These are phyloP conservation scores for Cephalopterus ornatus DNA, from an alignment of 2,113 vertebrate species.

Conservation along the genomic window DNA sequence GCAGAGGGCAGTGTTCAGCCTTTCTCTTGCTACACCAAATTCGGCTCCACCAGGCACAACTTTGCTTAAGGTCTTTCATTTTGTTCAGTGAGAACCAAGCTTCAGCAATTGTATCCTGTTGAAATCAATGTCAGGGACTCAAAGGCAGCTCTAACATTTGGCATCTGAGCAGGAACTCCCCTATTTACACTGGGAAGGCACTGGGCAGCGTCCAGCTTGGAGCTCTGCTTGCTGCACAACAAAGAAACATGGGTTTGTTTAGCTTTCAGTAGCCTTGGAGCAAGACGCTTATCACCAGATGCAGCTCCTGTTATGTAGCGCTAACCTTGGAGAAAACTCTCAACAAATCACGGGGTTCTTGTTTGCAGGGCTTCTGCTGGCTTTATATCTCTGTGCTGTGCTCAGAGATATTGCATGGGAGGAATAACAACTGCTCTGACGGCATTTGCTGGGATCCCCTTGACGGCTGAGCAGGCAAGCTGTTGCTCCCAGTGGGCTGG, in stretches of 20 bases:
- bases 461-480: not conserved
- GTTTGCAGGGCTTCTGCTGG: not conserved
- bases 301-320: not conserved
- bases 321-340: conserved; percentile 1
- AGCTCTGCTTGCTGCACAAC: not conserved
- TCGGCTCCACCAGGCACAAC: not conserved
- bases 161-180: not conserved
- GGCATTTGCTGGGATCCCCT: not conserved
- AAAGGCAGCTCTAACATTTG: not conserved
- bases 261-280: conserved; percentile 17
- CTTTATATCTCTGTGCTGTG: not conserved
- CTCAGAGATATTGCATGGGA: not conserved
- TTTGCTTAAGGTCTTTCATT: not conserved
- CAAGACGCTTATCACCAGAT: not conserved
- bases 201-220: not conserved
- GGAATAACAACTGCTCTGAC: not conserved
- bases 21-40: not conserved
- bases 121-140: not conserved
- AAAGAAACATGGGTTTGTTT: not conserved
- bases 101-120: not conserved
- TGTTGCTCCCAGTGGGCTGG: not conserved
- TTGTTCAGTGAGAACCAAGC: not conserved
- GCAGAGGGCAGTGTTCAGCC: conserved; percentile 29
- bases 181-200: not conserved
- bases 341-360: not conserved